Conservation (phyloP, 1,140 invertebrate species). For the Drosophila setifemur region DNA sequence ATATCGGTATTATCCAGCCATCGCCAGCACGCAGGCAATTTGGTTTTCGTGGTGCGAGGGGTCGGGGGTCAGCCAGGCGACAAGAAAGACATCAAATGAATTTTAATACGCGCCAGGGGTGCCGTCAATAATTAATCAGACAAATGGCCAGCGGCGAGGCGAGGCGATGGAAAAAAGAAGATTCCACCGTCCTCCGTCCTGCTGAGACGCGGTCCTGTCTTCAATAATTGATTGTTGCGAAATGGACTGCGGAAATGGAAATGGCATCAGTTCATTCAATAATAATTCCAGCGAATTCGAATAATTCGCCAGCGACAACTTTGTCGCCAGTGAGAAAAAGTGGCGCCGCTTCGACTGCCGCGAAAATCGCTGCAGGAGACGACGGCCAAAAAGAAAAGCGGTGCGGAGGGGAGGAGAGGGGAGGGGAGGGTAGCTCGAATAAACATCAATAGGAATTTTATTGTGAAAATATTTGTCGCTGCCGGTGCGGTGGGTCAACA, state of each 20-base stretch:
- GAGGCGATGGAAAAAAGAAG: too few relatives aligned
- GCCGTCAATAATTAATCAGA: slow-evolving; percentile 61
- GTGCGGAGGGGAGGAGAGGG: not conserved
- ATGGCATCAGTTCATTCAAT: slow-evolving; percentile 22
- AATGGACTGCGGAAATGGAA: slow-evolving; percentile 28
- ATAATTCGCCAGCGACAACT: slow-evolving; percentile 27
- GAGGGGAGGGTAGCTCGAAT: slow-evolving; percentile 30
- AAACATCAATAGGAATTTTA: slow-evolving; percentile 71
- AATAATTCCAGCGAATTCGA: slow-evolving; percentile 20
- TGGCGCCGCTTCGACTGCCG: slow-evolving; percentile 55
- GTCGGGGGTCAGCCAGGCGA: slow-evolving; percentile 39
- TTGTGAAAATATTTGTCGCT: slow-evolving; percentile 50
- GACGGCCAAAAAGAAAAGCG: not conserved
- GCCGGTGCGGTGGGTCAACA: slow-evolving; percentile 14
- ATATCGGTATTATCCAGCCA: not conserved
- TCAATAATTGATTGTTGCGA: slow-evolving; percentile 46
- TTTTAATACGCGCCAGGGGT: slow-evolving; percentile 63
- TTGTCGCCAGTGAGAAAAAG: slow-evolving; percentile 20
- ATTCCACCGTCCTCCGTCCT: too few relatives aligned
- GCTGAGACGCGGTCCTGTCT: too few relatives aligned
- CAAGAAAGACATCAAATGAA: slow-evolving; percentile 70
- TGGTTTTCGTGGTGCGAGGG: too few relatives aligned
- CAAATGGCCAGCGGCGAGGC: slow-evolving; percentile 43
- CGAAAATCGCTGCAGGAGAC: slow-evolving; percentile 27
- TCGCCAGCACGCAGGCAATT: slow-evolving; percentile 16